Base-by-base conservation (phyloP, 2,888 invertebrate species). In the Epirrhoe tristata region DNA sequence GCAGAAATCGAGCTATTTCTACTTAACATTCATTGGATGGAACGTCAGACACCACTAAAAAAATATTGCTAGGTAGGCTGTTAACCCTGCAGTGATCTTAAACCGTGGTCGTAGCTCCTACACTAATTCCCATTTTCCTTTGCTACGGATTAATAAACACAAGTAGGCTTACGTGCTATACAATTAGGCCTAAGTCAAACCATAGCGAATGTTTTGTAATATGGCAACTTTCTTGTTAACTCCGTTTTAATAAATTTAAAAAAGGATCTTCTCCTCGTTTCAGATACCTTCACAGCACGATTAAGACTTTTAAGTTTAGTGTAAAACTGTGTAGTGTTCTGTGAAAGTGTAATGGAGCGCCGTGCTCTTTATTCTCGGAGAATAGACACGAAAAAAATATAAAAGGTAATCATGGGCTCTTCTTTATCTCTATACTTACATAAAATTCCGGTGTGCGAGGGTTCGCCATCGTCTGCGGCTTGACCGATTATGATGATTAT, bases 201-300 rank as follows among this genome's bases (percentile, higher is more conserved):
- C 39, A 1, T 14, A 8, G 67, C 63, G 67, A 67, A 52, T 55
- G 12, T 39, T 31, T 82, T 81, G 78, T 81, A 75, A 75, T 63
- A 43, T 43, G 2, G 39, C 39, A 4, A 43, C 12, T 43, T 43
- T 43, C 17, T 58, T 50, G 8, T 24, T 48, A 24, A 52, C 53
- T 52, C 60, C 55, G 61, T 55, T 24, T 51, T 50, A 17, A 86
- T 86, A 87, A 73, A 77, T 24, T 51, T 50, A 17, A 86, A 86
- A 87, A 73, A 77, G 75, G 74, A 76, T 56, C 82, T 88, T 81
- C 86, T 78, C 83, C 74, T 89, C 87, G 81, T 91, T 91, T 87
- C 91, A 91, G 91, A 87, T 88, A 81, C 73, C 75, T 70, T 79
- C 72, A 72, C 72, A 79, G 72, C 72, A 73, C 71, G 70, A 70